Base-by-base conservation (phyloP, 1,140 invertebrate genomes). In the Gryon sp. region DNA sequence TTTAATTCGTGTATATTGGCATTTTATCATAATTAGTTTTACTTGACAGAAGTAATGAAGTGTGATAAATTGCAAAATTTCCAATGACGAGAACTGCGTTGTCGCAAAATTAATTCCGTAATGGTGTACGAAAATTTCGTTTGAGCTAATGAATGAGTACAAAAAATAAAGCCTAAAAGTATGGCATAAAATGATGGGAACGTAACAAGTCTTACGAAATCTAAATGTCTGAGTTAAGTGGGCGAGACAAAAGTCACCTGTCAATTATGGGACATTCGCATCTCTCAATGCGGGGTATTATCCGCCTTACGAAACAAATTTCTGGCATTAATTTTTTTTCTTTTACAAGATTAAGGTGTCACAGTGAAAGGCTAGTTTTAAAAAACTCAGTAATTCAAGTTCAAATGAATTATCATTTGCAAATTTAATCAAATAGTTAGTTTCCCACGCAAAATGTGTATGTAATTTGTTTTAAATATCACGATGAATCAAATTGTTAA, bases 191-290 rank as follows among this genome's bases (percentile, higher is more conserved):
- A 38, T n/a, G 15, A 34, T 34, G 11, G 3, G 7, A 34, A 4
- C 36, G 12, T 4, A 15, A 15, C 32, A 34, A 38, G n/a, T 28
- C 34, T 68, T 68, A 28, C 46, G 48, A 69, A 69, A 74, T 60
- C 46, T 62, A 68, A 74, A 68, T 40, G 43, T 70, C 36, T 53
- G 55, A 40, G 40, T 60, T 60, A 66, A 70, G 68, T 66, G 68
- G 68, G 48, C 43, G 53, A 65, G 34, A 78, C 59, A 76, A 76
- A 76, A 81, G 74, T 82, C 80, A 79, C 68, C 81, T 82, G 78
- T 84, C 82, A 85, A 84, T 85, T 84, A 84, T 59, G 38, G 70
- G 4, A 28, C 53, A 57, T 70, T 76, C 59, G 66, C 48, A 46
- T 59, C 36, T 69, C 22, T 43, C 65, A 76, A 70, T 62, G 50